These are phyloP conservation scores for Sphecodes monilicornis DNA, from an alignment of 2,888 invertebrate genomes.

Conservation along the genomic window DNA sequence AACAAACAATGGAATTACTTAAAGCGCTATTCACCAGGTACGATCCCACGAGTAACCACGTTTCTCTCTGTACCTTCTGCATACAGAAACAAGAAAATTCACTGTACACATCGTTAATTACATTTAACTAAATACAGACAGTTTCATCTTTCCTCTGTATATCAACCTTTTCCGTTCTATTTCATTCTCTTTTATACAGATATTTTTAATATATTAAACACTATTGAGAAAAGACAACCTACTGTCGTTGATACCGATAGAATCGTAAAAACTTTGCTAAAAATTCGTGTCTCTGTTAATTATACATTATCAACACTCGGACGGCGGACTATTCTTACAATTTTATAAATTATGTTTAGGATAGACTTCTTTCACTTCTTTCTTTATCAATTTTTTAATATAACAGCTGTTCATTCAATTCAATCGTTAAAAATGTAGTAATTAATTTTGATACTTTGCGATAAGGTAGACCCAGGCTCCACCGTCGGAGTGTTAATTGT, in stretches of 20 bases:
- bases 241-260: neutral
- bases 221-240: neutral
- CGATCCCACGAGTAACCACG: slow-evolving; percentile 23
- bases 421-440: too few relatives aligned
- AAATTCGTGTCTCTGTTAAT: too few relatives aligned
- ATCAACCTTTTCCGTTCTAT: slow-evolving; percentile 2
- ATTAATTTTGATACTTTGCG: too few relatives aligned
- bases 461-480: too few relatives aligned
- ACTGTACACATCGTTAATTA: slow-evolving; percentile 64
- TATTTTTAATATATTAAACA: neutral
- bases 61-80: slow-evolving; percentile 48
- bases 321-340: too few relatives aligned
- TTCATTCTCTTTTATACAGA: slow-evolving; percentile 1
- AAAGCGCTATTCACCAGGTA: slow-evolving; percentile 36
- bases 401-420: too few relatives aligned
- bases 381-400: too few relatives aligned
- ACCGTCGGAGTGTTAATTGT: too few relatives aligned
- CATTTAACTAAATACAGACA: slow-evolving; percentile 56
- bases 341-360: too few relatives aligned
- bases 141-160: slow-evolving; percentile 51
- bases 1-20: slow-evolving; percentile 40
- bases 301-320: too few relatives aligned
- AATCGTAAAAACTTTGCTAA: too few relatives aligned
- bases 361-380: too few relatives aligned
- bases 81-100: slow-evolving; percentile 35